Conservation (phyloP, 2,888 invertebrate species). For the Conus canariensis region DNA sequence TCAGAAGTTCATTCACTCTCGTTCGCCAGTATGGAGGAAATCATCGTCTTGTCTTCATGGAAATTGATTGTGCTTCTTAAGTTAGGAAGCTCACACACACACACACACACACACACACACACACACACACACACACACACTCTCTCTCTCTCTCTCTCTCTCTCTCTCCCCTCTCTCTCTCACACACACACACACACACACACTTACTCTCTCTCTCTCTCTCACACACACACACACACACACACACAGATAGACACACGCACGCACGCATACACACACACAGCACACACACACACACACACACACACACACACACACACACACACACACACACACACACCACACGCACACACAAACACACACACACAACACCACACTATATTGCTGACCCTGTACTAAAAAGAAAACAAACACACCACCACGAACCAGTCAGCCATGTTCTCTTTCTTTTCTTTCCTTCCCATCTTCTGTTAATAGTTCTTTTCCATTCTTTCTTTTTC, state of each 20-base stretch:
- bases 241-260: neutral
- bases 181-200: too few relatives aligned
- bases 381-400: neutral
- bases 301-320: neutral
- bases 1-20: too few relatives aligned
- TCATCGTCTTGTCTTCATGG: too few relatives aligned
- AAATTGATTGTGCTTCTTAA: too few relatives aligned
- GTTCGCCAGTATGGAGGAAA: too few relatives aligned
- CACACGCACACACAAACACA: neutral
- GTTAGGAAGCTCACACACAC: too few relatives aligned
- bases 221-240: neutral
- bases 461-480: too few relatives aligned
- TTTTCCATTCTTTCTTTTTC: neutral
- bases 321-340: neutral
- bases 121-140: too few relatives aligned
- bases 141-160: too few relatives aligned
- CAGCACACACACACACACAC: neutral
- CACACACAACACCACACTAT: neutral
- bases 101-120: too few relatives aligned
- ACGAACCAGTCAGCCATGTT: neutral
- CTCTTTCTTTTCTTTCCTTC: neutral
- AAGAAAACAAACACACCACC: neutral
- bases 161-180: too few relatives aligned
- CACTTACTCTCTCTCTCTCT: too few relatives aligned
- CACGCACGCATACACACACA: neutral